These are phyloP conservation scores for Athripsodes cinereus DNA, from an alignment of 2,888 invertebrate species.

Conservation along the genomic window DNA sequence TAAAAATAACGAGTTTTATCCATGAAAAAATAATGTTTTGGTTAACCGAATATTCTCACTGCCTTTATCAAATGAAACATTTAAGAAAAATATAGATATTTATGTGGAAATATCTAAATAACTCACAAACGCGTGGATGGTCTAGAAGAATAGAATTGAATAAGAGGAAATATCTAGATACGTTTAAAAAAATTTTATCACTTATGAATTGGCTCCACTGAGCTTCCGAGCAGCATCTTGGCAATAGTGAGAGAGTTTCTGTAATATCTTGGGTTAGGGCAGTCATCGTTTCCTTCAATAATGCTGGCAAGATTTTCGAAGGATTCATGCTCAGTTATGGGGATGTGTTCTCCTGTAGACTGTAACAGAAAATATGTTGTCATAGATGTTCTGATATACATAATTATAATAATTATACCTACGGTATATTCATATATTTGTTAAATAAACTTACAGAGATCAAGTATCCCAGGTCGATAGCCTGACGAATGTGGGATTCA, in stretches of 20 bases:
- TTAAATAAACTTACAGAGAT: conserved; percentile 32
- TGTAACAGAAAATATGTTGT: too few species aligned
- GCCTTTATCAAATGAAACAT: too few species aligned
- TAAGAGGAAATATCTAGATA: too few species aligned
- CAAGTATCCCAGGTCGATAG: conserved; percentile 45
- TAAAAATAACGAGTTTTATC: too few species aligned
- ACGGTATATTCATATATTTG: neutral
- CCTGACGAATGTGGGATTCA: conserved; percentile 44
- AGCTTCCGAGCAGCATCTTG: conserved; percentile 54
- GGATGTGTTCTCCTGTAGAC: neutral
- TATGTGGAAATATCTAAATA: too few species aligned
- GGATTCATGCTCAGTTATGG: neutral
- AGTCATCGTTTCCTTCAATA: conserved; percentile 58
- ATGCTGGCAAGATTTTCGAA: conserved; percentile 59
- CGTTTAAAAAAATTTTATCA: too few species aligned
- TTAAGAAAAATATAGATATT: too few species aligned
- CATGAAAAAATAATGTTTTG: too few species aligned
- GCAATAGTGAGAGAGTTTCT: conserved; percentile 51
- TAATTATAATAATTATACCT: neutral
- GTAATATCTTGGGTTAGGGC: conserved; percentile 54
- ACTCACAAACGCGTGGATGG: too few species aligned
- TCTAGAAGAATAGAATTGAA: too few species aligned
- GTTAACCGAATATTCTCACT: too few species aligned
- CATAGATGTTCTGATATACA: too few species aligned
- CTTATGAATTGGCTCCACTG: conserved; percentile 30